Conservation (phyloP, 2,113 vertebrate genomes). For the Bambusicola thoracicus region DNA sequence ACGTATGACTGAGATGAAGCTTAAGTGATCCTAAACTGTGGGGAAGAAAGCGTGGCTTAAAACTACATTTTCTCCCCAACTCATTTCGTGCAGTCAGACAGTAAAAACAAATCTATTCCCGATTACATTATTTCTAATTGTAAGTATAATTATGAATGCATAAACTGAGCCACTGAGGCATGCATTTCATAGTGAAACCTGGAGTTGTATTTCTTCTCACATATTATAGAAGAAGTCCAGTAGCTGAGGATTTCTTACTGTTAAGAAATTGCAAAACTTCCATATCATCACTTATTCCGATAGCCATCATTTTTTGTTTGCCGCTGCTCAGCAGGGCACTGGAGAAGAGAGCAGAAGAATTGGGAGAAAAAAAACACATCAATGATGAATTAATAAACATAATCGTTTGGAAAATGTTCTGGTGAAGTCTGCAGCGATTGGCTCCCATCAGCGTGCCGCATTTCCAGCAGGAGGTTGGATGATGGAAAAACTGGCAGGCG, state of each 20-base stretch:
- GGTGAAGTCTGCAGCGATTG: background rate
- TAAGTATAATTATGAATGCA: slow-evolving; percentile 39
- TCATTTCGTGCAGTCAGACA: background rate
- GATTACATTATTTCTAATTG: slow-evolving; percentile 35
- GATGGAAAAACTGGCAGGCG: rapidly evolving
- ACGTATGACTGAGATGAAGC: background rate
- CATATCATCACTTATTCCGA: background rate
- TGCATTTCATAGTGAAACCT: slow-evolving; percentile 35
- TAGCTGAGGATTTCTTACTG: background rate
- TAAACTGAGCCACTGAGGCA: background rate
- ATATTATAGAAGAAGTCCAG: background rate
- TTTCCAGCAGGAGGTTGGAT: background rate
- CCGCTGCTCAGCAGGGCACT: background rate
- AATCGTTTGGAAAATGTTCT: background rate
- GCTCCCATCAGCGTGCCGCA: background rate
- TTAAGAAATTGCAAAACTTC: background rate
- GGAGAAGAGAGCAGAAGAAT: background rate
- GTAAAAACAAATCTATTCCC: background rate
- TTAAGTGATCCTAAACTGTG: slow-evolving; percentile 15
- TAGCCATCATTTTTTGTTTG: background rate
- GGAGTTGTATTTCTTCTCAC: background rate
- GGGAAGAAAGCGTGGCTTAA: background rate
- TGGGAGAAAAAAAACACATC: background rate
- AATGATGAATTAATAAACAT: background rate
- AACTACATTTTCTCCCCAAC: background rate